A percentile compares a stretch with the other conserved stretches of the same genome.
These are phyloP conservation scores for Cantharis rufa DNA, from an alignment of 2,888 invertebrate species.

Conservation along the genomic window DNA sequence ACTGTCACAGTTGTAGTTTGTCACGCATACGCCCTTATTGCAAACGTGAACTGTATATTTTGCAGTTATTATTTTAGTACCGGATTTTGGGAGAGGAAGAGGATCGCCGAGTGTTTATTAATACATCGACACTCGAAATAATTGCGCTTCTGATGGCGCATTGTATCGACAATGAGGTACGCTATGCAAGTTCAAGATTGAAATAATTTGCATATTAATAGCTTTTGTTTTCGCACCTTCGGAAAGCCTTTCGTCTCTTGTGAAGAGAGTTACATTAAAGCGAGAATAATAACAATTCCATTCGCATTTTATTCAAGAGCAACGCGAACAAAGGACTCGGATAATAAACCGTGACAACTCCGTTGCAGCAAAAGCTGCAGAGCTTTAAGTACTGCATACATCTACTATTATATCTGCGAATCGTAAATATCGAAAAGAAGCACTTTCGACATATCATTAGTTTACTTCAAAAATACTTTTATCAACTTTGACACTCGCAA, in stretches of 20 bases:
- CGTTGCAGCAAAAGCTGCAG: neutral
- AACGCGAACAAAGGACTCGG: neutral
- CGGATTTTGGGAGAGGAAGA: neutral
- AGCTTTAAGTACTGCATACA: neutral
- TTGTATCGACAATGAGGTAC: conserved; percentile 6
- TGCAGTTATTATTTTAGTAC: conserved; percentile 15
- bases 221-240: conserved; percentile 9
- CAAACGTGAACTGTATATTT: conserved; percentile 30
- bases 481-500: neutral
- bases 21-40: conserved; percentile 31
- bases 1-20: conserved; percentile 30
- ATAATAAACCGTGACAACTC: conserved; percentile 1
- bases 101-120: neutral
- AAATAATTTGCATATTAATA: conserved; percentile 13
- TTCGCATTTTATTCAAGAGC: neutral
- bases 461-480: neutral
- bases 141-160: neutral
- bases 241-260: conserved; percentile 3
- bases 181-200: neutral
- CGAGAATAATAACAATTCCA: neutral
- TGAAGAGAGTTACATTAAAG: neutral
- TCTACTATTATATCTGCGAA: neutral
- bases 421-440: neutral
- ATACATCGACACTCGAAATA: neutral
- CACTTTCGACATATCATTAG: neutral